phyloP scores from a whole-genome alignment of 1,140 invertebrate species.

The Drosophila repletoides region DNA sequence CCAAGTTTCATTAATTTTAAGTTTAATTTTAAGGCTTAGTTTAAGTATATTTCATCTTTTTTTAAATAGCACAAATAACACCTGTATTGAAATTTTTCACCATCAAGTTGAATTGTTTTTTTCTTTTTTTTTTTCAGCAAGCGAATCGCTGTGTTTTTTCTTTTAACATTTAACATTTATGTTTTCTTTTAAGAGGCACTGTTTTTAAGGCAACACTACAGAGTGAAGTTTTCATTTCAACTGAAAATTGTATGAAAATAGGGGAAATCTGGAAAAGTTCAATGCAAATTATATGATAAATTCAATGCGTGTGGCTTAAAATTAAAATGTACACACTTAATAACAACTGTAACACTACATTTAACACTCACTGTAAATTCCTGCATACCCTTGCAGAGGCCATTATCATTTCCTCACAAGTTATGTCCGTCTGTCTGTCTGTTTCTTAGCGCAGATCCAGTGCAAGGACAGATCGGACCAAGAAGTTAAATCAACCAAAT shows the following conservation, averaged over 20 bases:
- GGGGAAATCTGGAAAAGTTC: constrained; percentile 55
- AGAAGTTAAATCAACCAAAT: too few relatives aligned
- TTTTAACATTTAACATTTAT: constrained; percentile 51
- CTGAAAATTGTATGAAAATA: constrained; percentile 11
- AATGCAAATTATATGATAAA: constrained; percentile 63
- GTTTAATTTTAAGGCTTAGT: constrained; percentile 43
- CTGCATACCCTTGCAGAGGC: too few relatives aligned
- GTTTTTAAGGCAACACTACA: constrained; percentile 83
- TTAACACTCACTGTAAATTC: constrained; percentile 36
- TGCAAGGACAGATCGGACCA: too few relatives aligned
- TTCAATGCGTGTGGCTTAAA: neutral
- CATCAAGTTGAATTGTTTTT: constrained; percentile 72
- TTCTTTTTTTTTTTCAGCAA: constrained; percentile 35
- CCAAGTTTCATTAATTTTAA: constrained; percentile 27
- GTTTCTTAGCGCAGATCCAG: too few relatives aligned
- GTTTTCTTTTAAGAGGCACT: constrained; percentile 81
- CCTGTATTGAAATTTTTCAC: constrained; percentile 79
- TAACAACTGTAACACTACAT: constrained; percentile 39
- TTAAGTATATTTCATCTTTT: constrained; percentile 55
- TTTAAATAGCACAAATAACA: constrained; percentile 77
- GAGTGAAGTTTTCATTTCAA: constrained; percentile 75
- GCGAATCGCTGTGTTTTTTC: constrained; percentile 37
- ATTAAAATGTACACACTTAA: constrained; percentile 15
- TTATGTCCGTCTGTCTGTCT: too few relatives aligned
- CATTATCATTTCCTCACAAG: too few relatives aligned